Base-by-base conservation (phyloP, 2,113 vertebrate species). In the Corythaixoides concolor region DNA sequence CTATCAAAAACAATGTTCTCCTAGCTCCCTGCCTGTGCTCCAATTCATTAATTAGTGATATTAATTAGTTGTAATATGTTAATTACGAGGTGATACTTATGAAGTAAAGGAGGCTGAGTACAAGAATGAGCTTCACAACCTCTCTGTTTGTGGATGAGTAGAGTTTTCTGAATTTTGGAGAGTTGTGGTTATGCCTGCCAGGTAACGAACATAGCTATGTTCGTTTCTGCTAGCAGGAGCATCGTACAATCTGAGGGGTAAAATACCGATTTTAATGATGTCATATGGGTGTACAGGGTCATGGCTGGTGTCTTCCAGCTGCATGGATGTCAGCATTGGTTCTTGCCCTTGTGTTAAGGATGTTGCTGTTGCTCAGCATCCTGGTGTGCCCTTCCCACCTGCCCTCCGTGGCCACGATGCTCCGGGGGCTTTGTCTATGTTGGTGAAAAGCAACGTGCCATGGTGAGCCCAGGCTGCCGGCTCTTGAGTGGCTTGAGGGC, bases 31-130 rank as follows among this genome's bases (percentile, higher is more conserved):
- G 66, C 39, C 79, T 76, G 90, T 78, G 33, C 53, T 89, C 75
- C 55, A 39, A 14, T 88, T 84, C 79, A 87, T 90, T 95, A 88
- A 91, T 91, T 90, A 92, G 79, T 70, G 47, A 23, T 91, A 90
- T 90, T 93, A 95, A 93, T 92, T 84, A 85, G 68, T 84, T 60
- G 32, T 67, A 68, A 64, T 60, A 17, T 63, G 63, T 95, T 94
- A 94, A 89, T 93, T 96, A 64, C 9, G 5, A 81, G 53, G 49
- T 70, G 73, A 75, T 95, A 23, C 21, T 86, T 91, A 45, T 89
- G 52, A 63, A 3, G 3, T 90, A 81, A 45, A 81, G 27, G 85
- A 82, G 52, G 33, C 72, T 53, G 73, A 81, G 52, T 37, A 7
- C 41, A 88, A 56, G 60, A 75, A 68, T 43, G 18, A 90, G 50